phyloP scores from a whole-genome alignment of 2,888 invertebrate genomes.

The Chrysolina americana region DNA sequence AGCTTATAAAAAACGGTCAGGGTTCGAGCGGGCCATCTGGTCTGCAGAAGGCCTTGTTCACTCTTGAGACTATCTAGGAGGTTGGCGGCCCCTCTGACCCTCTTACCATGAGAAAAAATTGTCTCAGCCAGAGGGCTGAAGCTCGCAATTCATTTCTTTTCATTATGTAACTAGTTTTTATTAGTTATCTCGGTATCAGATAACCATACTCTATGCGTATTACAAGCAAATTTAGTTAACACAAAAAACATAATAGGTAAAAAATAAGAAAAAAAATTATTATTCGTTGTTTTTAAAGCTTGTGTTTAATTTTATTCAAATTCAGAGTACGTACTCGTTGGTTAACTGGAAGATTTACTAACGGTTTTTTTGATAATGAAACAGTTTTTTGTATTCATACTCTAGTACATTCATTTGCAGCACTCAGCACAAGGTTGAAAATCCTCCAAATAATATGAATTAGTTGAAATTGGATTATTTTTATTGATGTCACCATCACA shows the following conservation, averaged over 20 bases:
- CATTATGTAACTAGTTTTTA: conserved; percentile 42
- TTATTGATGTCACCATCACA: too few relatives aligned
- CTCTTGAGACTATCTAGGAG: conserved; percentile 65
- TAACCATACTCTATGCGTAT: conserved; percentile 53
- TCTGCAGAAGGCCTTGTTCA: conserved; percentile 62
- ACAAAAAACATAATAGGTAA: conserved; percentile 1
- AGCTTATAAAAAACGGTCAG: conserved; percentile 70
- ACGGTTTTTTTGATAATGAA: neutral
- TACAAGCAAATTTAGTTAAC: conserved; percentile 46
- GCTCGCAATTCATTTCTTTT: conserved; percentile 44
- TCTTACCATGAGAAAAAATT: conserved; percentile 61
- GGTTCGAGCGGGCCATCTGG: conserved; percentile 66
- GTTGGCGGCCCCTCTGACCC: conserved; percentile 65
- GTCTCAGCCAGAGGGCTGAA: conserved; percentile 42
- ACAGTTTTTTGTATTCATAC: neutral
- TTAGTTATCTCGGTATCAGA: conserved; percentile 58
- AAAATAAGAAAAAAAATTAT: too few relatives aligned
- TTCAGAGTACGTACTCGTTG: neutral
- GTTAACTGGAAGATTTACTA: conserved; percentile 19
- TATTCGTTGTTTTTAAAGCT: too few relatives aligned
- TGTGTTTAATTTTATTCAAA: neutral
- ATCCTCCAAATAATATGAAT: neutral
- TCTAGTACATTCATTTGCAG: too few relatives aligned
- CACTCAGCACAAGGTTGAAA: too few relatives aligned
- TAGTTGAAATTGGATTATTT: too few relatives aligned